These are phyloP conservation scores for Volucella inanis DNA, from an alignment of 2,888 invertebrate genomes.

Conservation along the genomic window DNA sequence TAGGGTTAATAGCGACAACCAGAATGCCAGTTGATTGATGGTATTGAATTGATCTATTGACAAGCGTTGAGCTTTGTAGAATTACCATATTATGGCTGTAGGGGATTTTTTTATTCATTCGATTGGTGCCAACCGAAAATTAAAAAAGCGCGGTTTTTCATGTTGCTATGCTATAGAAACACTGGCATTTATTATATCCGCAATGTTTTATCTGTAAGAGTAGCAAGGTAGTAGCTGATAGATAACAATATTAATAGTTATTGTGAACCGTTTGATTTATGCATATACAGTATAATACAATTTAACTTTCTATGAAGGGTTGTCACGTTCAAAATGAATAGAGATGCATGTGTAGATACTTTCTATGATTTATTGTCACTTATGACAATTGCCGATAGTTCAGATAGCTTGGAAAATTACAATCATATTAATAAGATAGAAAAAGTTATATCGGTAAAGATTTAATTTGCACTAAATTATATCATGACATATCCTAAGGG, in stretches of 20 bases:
- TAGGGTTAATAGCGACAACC: background rate
- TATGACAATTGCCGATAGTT: too few relatives aligned
- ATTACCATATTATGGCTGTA: conserved; percentile 11
- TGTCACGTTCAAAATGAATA: too few relatives aligned
- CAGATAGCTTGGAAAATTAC: too few relatives aligned
- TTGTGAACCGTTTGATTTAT: background rate
- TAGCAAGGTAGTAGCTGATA: background rate
- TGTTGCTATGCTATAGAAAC: background rate
- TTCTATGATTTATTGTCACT: too few relatives aligned
- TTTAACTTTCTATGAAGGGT: too few relatives aligned
- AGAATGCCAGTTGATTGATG: conserved; percentile 62
- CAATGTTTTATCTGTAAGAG: conserved; percentile 9
- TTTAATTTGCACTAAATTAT: too few relatives aligned
- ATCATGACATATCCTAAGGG: too few relatives aligned
- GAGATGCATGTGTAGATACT: too few relatives aligned
- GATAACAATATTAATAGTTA: conserved; percentile 7
- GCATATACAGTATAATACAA: background rate
- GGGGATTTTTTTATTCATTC: background rate
- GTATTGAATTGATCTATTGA: conserved; percentile 58
- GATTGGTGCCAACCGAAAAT: background rate
- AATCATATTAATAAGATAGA: too few relatives aligned
- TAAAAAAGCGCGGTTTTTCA: background rate
- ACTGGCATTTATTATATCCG: conserved; percentile 23
- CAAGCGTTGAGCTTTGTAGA: conserved; percentile 20
- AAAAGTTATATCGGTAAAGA: too few relatives aligned